Evolutionary conservation across 1,140 invertebrate genomes (phyloP), one percentile per base, ranked within the genome.

Genomic region (Scylla paramamosain): DNA sequence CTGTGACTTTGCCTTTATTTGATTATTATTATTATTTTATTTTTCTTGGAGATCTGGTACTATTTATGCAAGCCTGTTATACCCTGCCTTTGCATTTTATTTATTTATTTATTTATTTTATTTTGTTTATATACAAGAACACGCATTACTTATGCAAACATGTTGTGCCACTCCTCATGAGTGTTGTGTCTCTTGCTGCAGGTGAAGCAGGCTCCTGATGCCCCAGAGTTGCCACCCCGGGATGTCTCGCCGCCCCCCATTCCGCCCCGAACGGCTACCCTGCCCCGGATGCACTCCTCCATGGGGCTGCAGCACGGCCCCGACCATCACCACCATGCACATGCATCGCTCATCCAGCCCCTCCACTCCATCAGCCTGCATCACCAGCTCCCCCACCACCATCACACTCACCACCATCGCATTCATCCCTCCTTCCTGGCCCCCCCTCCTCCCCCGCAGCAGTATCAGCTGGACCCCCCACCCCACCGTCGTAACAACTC

Each of bases 191-290:
- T 77, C n/a, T 28, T 92, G 59, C 89, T 59, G 95, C 91, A 97
- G 97, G 97, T 96, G 52, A 97, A 97, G 96, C 97, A 98, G 97
- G 97, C 97, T 31, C 97, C 97, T 31, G 97, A 98, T 96, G 97
- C 97, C 67, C 97, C 97, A 3, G 97, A 97, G 59, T 96, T 98
- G 96, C 97, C 98, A 39, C 97, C 98, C 25, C 97, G 97, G 94
- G 97, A 98, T 96, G 97, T 97, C 91, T 97, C 97, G 10, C 97
- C 97, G 28, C 98, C 98, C 32, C 98, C 98, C 3, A 97, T 97
- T 92, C 96, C 98, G 92, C 98, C 98, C 29, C 97, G 98, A 96
- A 95, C 93, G n/a, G 83, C 95, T 89, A 97, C 96, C 48, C 96
- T 97, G 96, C 97, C 97, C n/a, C 97, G 96, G 93, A 97, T 97